Percentiles rank a stretch among this genome's conserved stretches.
Evolutionary conservation across 2,797 vertebrate genomes (phyloP).

Genomic region (Spinus pinus): DNA sequence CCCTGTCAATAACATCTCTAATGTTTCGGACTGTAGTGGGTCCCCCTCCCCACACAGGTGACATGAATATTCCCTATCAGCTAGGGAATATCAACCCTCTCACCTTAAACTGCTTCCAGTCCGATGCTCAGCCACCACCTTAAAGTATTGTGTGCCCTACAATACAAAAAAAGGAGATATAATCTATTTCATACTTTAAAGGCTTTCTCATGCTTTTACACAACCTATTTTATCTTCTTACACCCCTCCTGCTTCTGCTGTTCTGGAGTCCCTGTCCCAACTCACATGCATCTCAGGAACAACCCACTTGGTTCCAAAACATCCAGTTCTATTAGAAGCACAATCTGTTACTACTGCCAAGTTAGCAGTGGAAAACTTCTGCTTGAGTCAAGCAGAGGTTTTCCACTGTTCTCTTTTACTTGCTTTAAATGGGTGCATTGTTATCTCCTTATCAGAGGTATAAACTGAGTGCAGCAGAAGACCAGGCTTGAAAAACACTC

Average conservation of each 20-base stretch:
- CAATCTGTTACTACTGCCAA: neutral
- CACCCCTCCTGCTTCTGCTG: neutral
- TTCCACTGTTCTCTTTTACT: neutral
- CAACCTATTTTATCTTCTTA: neutral
- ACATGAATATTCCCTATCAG: neutral
- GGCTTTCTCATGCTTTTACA: neutral
- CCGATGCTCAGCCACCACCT: neutral
- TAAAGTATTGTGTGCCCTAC: neutral
- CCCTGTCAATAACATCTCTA: neutral
- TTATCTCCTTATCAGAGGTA: constrained; percentile 42
- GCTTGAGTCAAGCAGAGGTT: neutral
- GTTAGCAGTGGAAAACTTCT: too few relatives aligned
- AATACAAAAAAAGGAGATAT: neutral
- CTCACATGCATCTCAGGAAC: neutral
- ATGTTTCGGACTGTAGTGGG: accelerated
- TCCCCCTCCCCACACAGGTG: accelerated
- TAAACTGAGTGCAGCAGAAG: constrained; percentile 15
- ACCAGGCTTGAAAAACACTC: neutral
- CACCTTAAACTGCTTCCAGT: neutral
- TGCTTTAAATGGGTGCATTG: neutral
- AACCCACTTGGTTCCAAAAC: neutral
- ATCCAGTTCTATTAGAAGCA: neutral
- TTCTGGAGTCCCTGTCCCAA: neutral
- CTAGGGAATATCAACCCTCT: neutral
- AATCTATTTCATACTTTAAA: neutral